Conservation (phyloP, 2,888 invertebrate genomes). For the Agrotis puta region DNA sequence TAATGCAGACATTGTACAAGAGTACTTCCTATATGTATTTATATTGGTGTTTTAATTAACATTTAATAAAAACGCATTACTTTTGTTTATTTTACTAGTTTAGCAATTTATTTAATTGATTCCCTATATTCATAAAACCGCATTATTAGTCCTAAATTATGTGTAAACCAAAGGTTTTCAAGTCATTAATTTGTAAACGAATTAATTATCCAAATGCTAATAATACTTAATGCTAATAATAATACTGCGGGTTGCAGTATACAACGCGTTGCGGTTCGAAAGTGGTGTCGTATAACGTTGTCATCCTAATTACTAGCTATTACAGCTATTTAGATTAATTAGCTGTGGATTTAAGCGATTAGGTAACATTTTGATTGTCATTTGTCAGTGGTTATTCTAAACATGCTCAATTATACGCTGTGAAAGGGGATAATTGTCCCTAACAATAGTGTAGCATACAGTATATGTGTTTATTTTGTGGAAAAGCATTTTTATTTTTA, state of each 20-base stretch:
- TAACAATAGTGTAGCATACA: no score
- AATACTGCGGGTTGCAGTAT: constrained; percentile 32
- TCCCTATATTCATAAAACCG: neutral
- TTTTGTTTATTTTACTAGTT: neutral
- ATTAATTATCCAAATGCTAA: constrained; percentile 56
- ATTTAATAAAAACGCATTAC: no score
- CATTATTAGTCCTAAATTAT: neutral
- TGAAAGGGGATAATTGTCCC: no score
- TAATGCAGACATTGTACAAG: no score
- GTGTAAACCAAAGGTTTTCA: constrained; percentile 9
- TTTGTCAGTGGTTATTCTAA: constrained; percentile 17
- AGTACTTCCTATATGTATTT: no score
- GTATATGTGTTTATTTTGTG: no score
- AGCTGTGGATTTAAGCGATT: constrained; percentile 28
- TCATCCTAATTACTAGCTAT: constrained; percentile 41
- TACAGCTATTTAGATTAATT: constrained; percentile 47
- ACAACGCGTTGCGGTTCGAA: constrained; percentile 40
- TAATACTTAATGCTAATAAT: no score
- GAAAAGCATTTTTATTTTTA: no score
- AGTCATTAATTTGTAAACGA: constrained; percentile 43
- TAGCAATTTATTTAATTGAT: neutral
- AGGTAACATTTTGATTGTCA: constrained; percentile 13
- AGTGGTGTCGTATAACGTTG: constrained; percentile 46
- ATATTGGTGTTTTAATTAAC: no score
- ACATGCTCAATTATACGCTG: neutral